Base-by-base conservation (phyloP, 2,797 vertebrate species). In the Enteromius thamalakanensis region DNA sequence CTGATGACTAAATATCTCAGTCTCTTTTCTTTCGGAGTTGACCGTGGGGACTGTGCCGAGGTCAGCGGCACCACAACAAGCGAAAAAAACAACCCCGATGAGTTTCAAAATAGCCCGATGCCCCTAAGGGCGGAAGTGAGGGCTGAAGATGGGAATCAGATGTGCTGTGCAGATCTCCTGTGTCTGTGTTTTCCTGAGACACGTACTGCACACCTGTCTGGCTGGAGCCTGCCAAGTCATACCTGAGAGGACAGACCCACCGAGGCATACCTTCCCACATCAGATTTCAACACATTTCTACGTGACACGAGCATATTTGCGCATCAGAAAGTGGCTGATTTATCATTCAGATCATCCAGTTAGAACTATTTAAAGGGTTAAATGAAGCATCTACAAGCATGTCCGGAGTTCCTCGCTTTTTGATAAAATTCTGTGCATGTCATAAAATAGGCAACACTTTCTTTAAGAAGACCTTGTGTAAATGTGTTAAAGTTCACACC, bases 1-100 rank as follows among this genome's bases (percentile, higher is more conserved):
- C 40, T n/a, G 51, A 84, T 70, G 79, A 86, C 91, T 88, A 84
- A 87, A 89, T 88, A 65, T 81, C 76, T 51, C 55, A 4, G 40
- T 64, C 55, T 69, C 76, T 76, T 76, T 82, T 62, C 85, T 71
- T 55, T 81, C 42, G 47, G 65, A 84, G 58, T 62, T 65, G 85
- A 89, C 87, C 74, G 45, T 37, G 23, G 83, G 86, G 87, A 90
- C 86, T 86, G 83, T 51, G 67, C 79, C 72, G 32, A 84, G 79
- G 69, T 71, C 80, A 87, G 47, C 85, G 32, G 86, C 85, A 70
- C 72, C 37, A 14, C 37, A 78, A 87, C 81, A 83, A 47, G 3
- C 58, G 53, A 62, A 69, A 62, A 69, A 86, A 83, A 68, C 34
- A 78, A 69, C 62, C 21, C 23, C 2, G 21, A 65, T 0, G 10